phyloP scores from a whole-genome alignment of 2,113 vertebrate genomes.

The Pristiophorus japonicus region DNA sequence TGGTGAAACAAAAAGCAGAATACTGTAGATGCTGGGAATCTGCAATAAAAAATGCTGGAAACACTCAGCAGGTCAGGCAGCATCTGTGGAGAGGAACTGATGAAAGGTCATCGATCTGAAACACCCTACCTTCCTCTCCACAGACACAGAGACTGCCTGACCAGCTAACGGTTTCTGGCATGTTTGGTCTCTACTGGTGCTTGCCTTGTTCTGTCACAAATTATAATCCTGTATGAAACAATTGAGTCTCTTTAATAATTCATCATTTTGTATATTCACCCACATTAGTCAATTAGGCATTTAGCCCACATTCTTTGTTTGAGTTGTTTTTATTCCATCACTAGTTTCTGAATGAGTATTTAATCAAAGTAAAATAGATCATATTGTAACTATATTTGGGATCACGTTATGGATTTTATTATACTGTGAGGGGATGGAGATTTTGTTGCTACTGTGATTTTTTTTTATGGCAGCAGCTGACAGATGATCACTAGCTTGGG shows the following conservation, averaged over 20 bases:
- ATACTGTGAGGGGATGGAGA: background rate
- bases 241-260: background rate
- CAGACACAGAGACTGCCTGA: no score
- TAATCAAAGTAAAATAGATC: background rate
- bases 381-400: background rate
- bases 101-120: background rate
- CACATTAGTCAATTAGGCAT: background rate
- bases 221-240: background rate
- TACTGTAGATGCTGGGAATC: conserved; percentile 23
- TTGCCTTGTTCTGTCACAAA: background rate
- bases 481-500: background rate
- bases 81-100: background rate
- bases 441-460: conserved; percentile 19
- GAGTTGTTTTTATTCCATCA: background rate
- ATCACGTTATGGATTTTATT: background rate
- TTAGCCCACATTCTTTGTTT: background rate
- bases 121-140: no score
- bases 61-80: background rate
- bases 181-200: background rate
- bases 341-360: background rate
- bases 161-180: background rate
- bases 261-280: background rate
- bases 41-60: background rate
- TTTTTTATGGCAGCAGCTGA: background rate
- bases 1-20: background rate